phyloP scores from a whole-genome alignment of 1,140 invertebrate genomes.

The Ceratosolen solmsi region DNA sequence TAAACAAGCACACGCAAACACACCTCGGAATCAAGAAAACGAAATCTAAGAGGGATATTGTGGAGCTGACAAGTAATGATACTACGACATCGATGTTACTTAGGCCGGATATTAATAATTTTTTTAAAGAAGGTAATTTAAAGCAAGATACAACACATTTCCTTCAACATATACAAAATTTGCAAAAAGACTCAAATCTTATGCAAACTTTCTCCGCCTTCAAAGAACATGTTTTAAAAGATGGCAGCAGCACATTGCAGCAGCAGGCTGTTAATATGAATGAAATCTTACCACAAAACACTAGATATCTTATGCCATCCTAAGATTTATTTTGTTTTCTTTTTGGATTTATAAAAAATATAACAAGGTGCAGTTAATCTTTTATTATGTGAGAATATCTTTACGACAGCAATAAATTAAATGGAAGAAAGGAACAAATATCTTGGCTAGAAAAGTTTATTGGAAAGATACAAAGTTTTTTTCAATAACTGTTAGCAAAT shows the following conservation, averaged over 20 bases:
- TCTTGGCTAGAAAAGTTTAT: slow-evolving; percentile 29
- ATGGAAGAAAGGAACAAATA: background rate
- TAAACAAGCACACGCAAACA: slow-evolving; percentile 80
- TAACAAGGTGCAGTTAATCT: background rate
- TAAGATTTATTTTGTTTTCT: slow-evolving; percentile 55
- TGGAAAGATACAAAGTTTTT: slow-evolving; percentile 13
- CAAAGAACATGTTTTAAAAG: slow-evolving; percentile 68
- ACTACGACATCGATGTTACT: slow-evolving; percentile 38
- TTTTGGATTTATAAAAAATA: background rate
- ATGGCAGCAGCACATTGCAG: slow-evolving; percentile 62
- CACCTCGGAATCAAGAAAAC: slow-evolving; percentile 66
- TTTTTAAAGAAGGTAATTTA: slow-evolving; percentile 64
- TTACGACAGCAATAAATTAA: slow-evolving; percentile 41
- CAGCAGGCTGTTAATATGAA: slow-evolving; percentile 71
- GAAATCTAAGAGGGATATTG: slow-evolving; percentile 64
- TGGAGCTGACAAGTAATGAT: background rate
- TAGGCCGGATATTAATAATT: slow-evolving; percentile 65
- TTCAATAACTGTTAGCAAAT: background rate
- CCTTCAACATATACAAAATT: slow-evolving; percentile 68
- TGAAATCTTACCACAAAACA: slow-evolving; percentile 71
- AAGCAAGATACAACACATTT: slow-evolving; percentile 64
- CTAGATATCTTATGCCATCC: slow-evolving; percentile 71
- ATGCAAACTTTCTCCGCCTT: slow-evolving; percentile 67
- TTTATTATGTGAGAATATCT: background rate
- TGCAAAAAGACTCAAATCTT: slow-evolving; percentile 67